phyloP scores from a whole-genome alignment of 2,113 vertebrate genomes.

The Ceyx melanurus region DNA sequence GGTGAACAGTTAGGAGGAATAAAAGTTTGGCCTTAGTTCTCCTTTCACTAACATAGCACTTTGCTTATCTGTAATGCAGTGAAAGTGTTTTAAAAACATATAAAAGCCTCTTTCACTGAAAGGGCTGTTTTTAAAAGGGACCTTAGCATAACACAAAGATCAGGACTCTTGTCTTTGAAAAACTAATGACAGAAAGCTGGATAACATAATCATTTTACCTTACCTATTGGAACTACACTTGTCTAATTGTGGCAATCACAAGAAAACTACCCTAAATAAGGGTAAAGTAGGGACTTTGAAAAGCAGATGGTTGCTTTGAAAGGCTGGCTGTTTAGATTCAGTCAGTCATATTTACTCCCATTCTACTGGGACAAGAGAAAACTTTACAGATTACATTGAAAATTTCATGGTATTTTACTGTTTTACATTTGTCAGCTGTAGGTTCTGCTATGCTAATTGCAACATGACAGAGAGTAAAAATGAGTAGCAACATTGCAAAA shows the following conservation, averaged over 20 bases:
- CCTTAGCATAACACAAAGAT: background rate
- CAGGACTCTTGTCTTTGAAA: background rate
- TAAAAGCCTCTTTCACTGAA: background rate
- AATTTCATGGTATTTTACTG: background rate
- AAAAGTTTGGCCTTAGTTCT: background rate
- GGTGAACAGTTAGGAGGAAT: background rate
- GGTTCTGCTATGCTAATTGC: background rate
- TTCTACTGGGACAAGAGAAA: background rate
- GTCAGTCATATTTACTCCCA: background rate
- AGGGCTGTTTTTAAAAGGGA: background rate
- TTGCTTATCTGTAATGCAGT: background rate
- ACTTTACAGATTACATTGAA: background rate
- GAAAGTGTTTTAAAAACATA: background rate
- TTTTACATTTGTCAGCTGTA: background rate
- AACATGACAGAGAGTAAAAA: background rate
- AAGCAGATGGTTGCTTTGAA: background rate
- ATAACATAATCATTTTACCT: background rate
- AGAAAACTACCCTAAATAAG: background rate
- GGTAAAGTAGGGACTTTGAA: fast-evolving
- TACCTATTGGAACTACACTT: background rate
- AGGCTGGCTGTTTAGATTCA: background rate
- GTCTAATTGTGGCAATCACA: background rate
- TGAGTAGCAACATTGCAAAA: background rate
- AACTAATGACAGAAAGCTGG: background rate
- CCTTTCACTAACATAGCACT: background rate